These are phyloP conservation scores for Microcebus tavaratra DNA, from an alignment of 2,113 vertebrate genomes.

Conservation along the genomic window DNA sequence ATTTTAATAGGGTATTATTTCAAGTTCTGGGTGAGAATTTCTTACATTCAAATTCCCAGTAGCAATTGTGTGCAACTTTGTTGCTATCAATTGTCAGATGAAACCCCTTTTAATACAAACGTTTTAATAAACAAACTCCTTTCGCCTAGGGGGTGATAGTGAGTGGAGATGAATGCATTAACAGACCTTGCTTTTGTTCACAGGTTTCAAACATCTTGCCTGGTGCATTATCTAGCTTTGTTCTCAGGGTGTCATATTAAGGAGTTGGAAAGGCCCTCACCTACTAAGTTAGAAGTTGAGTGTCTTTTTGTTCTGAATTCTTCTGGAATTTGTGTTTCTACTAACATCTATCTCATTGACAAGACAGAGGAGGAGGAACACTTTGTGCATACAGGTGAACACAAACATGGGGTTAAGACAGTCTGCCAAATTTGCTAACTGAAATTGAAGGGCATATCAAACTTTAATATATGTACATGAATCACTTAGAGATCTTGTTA, in stretches of 20 bases:
- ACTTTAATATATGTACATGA: accelerated
- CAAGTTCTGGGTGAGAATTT: constrained; percentile 19
- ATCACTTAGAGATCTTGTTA: not conserved
- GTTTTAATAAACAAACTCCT: not conserved
- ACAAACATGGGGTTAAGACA: accelerated
- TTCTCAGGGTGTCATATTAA: not conserved
- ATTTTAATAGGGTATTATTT: constrained; percentile 42
- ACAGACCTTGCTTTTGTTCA: not conserved
- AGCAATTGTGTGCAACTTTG: not conserved
- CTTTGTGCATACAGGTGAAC: not conserved
- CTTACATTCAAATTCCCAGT: not conserved
- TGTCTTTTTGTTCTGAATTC: not conserved
- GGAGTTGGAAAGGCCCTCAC: not conserved
- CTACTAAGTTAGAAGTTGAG: not conserved
- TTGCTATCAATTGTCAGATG: not conserved
- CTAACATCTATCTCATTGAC: not conserved
- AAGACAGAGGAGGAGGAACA: not conserved
- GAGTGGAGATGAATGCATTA: not conserved
- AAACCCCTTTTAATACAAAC: not conserved
- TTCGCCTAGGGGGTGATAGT: not conserved
- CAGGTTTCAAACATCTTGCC: not conserved
- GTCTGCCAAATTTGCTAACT: not conserved
- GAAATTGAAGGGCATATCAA: not conserved
- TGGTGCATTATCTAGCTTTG: not conserved
- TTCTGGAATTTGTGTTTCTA: not conserved